A percentile compares a stretch with the other conserved stretches of the same genome.
Conservation (phyloP, 2,888 invertebrate species). For the Phortica magna region DNA sequence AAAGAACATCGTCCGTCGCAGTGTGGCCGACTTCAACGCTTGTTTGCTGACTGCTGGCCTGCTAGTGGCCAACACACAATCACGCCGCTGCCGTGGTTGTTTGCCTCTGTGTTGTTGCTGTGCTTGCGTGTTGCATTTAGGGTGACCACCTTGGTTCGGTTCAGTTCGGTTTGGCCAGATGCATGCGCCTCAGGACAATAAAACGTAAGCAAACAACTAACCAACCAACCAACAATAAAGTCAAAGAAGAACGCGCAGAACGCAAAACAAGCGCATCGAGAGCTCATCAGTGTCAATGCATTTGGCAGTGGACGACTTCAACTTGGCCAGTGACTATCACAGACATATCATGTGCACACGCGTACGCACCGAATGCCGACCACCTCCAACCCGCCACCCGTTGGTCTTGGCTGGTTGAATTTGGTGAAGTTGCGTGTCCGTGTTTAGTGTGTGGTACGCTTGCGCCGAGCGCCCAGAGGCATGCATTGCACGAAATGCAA, state of each 20-base stretch:
- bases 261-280: constrained; percentile 33
- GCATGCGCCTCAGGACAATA: constrained; percentile 33
- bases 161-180: constrained; percentile 46
- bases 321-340: constrained; percentile 29
- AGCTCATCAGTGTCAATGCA: constrained; percentile 73
- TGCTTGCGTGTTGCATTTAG: constrained; percentile 61
- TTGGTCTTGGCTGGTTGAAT: background rate
- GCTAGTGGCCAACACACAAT: constrained; percentile 66
- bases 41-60: background rate
- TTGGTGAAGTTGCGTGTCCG: background rate
- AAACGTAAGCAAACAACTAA: constrained; percentile 22
- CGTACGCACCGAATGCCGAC: background rate
- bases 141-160: constrained; percentile 66
- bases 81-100: constrained; percentile 52
- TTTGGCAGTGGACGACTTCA: constrained; percentile 42
- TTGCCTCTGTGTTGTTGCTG: constrained; percentile 39
- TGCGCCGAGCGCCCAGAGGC: constrained; percentile 73
- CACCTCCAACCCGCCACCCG: background rate
- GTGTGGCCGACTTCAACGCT: background rate
- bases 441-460: constrained; percentile 63
- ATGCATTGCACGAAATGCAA: constrained; percentile 76
- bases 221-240: constrained; percentile 44
- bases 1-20: constrained; percentile 36
- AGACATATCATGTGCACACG: background rate
- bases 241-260: constrained; percentile 36